These are phyloP conservation scores for Epinotia bilunana DNA, from an alignment of 2,888 invertebrate genomes.

Conservation along the genomic window DNA sequence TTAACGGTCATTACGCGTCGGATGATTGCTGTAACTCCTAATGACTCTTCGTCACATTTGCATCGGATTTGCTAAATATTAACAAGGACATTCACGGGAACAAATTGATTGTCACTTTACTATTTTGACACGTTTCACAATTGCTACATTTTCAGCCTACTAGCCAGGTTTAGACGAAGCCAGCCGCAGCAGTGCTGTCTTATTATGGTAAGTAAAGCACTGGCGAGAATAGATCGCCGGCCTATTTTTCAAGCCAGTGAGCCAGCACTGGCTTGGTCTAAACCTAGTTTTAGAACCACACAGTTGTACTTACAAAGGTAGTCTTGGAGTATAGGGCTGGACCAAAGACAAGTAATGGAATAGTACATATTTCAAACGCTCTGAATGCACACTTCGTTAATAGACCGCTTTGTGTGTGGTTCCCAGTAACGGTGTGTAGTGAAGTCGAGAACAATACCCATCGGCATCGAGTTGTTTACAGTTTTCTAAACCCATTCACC, in stretches of 20 bases:
- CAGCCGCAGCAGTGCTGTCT: no score
- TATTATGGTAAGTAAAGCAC: no score
- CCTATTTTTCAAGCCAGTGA: no score
- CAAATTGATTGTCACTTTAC: not conserved
- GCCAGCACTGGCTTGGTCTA: no score
- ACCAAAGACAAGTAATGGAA: not conserved
- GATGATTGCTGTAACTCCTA: constrained; percentile 2
- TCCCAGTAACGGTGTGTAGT: constrained; percentile 27
- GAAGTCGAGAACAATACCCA: constrained; percentile 23
- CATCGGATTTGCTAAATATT: not conserved
- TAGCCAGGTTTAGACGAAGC: no score
- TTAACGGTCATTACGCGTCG: constrained; percentile 6
- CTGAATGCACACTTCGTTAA: constrained; percentile 7
- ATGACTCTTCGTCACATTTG: not conserved
- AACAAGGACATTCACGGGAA: not conserved
- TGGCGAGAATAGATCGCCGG: no score
- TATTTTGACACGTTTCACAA: not conserved
- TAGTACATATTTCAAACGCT: constrained; percentile 8
- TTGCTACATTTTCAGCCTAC: not conserved
- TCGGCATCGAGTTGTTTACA: constrained; percentile 24
- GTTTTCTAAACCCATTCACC: constrained; percentile 31
- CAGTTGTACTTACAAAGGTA: not conserved
- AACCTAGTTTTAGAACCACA: no score
- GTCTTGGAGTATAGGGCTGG: not conserved
- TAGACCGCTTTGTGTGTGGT: constrained; percentile 10